Conservation (phyloP, 2,888 invertebrate species). For the Epsilonema sp. region DNA sequence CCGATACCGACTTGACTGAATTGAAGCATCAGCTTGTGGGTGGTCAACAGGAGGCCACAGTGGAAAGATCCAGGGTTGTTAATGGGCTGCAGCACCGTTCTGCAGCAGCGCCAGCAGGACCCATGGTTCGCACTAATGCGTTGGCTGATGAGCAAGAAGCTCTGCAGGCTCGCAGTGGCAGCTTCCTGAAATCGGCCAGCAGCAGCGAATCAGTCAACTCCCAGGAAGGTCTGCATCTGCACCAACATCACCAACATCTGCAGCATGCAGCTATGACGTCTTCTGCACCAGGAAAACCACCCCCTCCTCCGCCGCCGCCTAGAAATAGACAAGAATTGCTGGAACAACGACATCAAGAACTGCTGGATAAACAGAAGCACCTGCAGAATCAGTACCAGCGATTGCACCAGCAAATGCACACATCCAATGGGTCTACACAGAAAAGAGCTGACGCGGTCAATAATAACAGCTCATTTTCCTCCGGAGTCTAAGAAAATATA, state of each 20-base stretch:
- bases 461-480: too few relatives aligned
- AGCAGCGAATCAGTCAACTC: slow-evolving; percentile 56
- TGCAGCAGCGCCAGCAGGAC: too few relatives aligned
- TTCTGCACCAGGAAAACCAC: neutral
- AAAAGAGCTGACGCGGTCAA: too few relatives aligned
- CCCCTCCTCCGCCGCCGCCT: slow-evolving; percentile 13
- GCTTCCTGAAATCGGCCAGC: slow-evolving; percentile 31
- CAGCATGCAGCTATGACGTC: neutral
- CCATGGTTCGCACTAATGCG: slow-evolving; percentile 31
- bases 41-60: slow-evolving; percentile 23
- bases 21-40: slow-evolving; percentile 44
- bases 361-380: slow-evolving; percentile 54
- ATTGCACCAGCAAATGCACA: neutral
- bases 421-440: neutral
- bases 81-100: too few relatives aligned
- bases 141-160: slow-evolving; percentile 30
- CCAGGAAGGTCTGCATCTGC: slow-evolving; percentile 43
- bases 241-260: neutral
- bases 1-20: neutral
- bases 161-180: slow-evolving; percentile 20
- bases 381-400: neutral
- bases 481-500: too few relatives aligned
- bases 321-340: slow-evolving; percentile 34
- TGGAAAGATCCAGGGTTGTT: neutral
- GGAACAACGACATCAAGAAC: slow-evolving; percentile 67